Evolutionary conservation across 2,888 invertebrate species (phyloP), one percentile per base, ranked within the genome.

Genomic region (Epinotia bilunana): DNA sequence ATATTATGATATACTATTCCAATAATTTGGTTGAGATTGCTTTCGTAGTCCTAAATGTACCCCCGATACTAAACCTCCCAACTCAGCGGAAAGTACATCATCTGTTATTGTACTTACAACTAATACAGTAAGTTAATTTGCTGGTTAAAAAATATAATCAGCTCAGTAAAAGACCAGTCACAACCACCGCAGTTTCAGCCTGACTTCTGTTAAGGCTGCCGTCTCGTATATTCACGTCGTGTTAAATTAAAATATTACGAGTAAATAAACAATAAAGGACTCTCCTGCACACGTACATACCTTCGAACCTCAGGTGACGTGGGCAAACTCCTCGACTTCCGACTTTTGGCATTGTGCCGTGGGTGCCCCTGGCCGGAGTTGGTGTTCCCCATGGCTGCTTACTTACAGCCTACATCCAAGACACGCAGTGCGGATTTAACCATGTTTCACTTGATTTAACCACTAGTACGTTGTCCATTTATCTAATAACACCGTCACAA

Each of bases 281-380:
- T 43, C 39, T 20, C 23, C 16, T 43, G 5, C 13, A 9, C 79
- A 81, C 86, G 77, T 95, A 81, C 86, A 77, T 95, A 96, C 96
- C 96, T 96, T 90, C 96, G 93, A 77, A 96, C 95, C 95, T 96
- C 96, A 83, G 96, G 97, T 73, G 97, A 97, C 79, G 97, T 97
- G 77, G 97, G 97, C 86, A 97, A 93, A 89, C 97, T 97, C 86
- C 97, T 93, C 65, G 95, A 95, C 86, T 96, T 96, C 82, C 95
- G 92, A 86, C 87, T 94, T 82, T 94, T 93, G 82, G 91, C 88
- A 84, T 91, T 86, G 78, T 91, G 91, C 73, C 90, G 88, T 64
- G 89, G 85, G 69, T 91, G 90, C 60, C 88, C 88, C 71, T 90
- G 90, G 1, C 92, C 91, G 1, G 93, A 93, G 79, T 89, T 92